Conservation (phyloP, 1,140 invertebrate species). For the Meloidogyne floridensis region DNA sequence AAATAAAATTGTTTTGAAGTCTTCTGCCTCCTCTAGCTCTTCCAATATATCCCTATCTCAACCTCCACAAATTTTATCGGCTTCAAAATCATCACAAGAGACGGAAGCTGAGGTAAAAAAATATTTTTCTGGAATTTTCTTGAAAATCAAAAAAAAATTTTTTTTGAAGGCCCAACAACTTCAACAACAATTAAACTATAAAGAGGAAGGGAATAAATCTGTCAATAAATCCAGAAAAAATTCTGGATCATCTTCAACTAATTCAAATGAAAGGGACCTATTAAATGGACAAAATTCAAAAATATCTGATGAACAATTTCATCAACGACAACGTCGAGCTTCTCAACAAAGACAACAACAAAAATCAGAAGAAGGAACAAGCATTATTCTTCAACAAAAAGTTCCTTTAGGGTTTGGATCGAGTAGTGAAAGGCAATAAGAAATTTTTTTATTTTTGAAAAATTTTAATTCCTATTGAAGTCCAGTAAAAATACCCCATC, state of each 20-base stretch:
- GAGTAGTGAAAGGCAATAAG: constrained; percentile 13
- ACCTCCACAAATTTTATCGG: not conserved
- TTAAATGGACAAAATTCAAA: not conserved
- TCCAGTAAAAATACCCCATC: no score
- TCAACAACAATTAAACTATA: not conserved
- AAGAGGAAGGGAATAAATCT: not conserved
- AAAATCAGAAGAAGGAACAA: not conserved
- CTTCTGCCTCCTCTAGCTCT: not conserved
- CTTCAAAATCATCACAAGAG: not conserved
- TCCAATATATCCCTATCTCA: not conserved
- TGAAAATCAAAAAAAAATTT: not conserved
- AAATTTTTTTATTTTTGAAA: not conserved
- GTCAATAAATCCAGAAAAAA: not conserved
- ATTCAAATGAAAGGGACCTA: not conserved
- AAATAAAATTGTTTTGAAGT: not conserved
- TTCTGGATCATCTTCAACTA: not conserved
- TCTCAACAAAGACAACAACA: not conserved
- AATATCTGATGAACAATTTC: not conserved
- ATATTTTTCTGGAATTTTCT: not conserved
- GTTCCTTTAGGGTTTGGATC: constrained; percentile 20
- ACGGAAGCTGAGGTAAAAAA: not conserved
- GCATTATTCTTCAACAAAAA: not conserved
- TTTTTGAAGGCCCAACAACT: not conserved
- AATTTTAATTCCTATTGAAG: not conserved
- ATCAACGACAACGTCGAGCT: not conserved